Conservation (phyloP, 2,888 invertebrate genomes). For the Apamea crenata region DNA sequence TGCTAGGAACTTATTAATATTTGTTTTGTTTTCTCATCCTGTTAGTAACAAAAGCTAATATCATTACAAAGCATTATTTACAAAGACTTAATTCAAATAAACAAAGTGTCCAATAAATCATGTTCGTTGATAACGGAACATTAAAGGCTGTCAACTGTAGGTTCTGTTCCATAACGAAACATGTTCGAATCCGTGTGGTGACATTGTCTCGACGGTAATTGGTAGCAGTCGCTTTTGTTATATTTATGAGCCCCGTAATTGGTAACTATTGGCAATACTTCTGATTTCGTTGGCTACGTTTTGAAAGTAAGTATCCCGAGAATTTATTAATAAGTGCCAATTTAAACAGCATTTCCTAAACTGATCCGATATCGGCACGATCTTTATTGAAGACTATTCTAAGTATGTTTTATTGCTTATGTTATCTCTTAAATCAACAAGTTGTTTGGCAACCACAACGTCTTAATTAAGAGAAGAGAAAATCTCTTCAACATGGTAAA, state of each 20-base stretch:
- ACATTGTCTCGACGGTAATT: slow-evolving; percentile 62
- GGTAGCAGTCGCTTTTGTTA: slow-evolving; percentile 63
- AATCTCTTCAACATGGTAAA: not conserved
- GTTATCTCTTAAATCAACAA: not conserved
- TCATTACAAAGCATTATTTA: slow-evolving; percentile 23
- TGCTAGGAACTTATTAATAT: slow-evolving; percentile 8
- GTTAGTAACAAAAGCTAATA: slow-evolving; percentile 21
- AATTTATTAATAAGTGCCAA: slow-evolving; percentile 44
- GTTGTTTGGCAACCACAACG: not conserved
- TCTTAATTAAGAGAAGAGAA: slow-evolving; percentile 12
- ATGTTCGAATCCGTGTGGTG: slow-evolving; percentile 59
- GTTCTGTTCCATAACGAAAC: slow-evolving; percentile 43
- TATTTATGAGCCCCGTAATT: slow-evolving; percentile 58
- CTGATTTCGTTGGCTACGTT: slow-evolving; percentile 35
- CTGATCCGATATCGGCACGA: slow-evolving; percentile 4
- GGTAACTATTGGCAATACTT: slow-evolving; percentile 56
- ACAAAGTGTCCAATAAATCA: slow-evolving; percentile 58
- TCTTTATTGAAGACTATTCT: slow-evolving; percentile 7
- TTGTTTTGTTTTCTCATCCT: slow-evolving; percentile 10
- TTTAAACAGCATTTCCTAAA: slow-evolving; percentile 37
- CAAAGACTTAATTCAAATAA: slow-evolving; percentile 40
- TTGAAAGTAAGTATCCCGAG: slow-evolving; percentile 35
- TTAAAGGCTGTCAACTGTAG: slow-evolving; percentile 56
- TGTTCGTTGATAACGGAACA: slow-evolving; percentile 58
- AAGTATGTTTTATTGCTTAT: slow-evolving; percentile 13